Conservation (phyloP, 2,888 invertebrate genomes). For the Acrocyrtus sp. region DNA sequence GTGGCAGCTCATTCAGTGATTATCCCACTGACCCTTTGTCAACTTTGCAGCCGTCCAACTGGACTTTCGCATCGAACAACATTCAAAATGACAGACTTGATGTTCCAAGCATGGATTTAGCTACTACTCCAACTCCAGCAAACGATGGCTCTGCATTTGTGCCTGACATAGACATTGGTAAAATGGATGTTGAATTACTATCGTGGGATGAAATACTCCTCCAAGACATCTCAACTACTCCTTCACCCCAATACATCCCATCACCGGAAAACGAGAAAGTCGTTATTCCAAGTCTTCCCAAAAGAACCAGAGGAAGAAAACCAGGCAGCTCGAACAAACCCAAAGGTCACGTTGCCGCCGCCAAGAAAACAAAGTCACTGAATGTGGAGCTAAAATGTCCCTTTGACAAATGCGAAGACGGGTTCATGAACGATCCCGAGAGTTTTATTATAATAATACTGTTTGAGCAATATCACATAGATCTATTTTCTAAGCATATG, state of each 20-base stretch:
- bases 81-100: not conserved
- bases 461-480: no score
- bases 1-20: constrained; percentile 16
- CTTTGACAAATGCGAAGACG: constrained; percentile 76
- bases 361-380: constrained; percentile 17
- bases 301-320: constrained; percentile 36
- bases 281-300: constrained; percentile 25
- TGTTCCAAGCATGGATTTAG: not conserved
- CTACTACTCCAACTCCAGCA: not conserved
- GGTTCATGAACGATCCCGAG: constrained; percentile 66
- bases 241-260: constrained; percentile 18
- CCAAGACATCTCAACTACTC: constrained; percentile 14
- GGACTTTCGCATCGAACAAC: not conserved
- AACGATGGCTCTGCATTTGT: no score
- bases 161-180: no score
- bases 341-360: not conserved
- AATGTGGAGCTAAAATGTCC: constrained; percentile 73
- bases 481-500: no score
- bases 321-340: constrained; percentile 42
- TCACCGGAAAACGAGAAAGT: constrained; percentile 13
- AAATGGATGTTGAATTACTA: no score
- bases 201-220: no score
- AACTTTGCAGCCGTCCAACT: no score
- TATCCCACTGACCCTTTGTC: constrained; percentile 25
- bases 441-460: no score